Evolutionary conservation across 2,797 vertebrate species (phyloP).

Genomic region (Diceros bicornis): DNA sequence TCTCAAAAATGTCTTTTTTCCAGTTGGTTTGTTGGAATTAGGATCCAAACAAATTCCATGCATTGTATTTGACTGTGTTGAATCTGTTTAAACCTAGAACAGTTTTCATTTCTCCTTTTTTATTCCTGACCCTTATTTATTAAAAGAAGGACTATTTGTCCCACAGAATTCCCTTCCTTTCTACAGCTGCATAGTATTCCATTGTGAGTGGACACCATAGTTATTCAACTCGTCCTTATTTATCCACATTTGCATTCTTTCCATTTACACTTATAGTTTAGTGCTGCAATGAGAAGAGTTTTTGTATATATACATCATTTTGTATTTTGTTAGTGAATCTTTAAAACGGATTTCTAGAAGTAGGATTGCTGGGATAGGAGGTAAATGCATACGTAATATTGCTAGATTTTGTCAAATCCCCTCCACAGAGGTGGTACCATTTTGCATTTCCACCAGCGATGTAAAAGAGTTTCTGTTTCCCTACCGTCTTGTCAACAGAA

Average conservation of each 20-base stretch:
- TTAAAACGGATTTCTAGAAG: not conserved
- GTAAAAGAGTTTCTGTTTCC: not conserved
- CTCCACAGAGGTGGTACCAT: not conserved
- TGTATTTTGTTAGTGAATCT: not conserved
- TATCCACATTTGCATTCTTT: not conserved
- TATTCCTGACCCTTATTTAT: not conserved
- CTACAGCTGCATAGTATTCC: not conserved
- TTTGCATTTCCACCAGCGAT: not conserved
- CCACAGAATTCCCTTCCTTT: not conserved
- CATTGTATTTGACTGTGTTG: not conserved
- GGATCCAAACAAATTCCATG: not conserved
- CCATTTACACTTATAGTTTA: not conserved
- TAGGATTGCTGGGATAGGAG: not conserved
- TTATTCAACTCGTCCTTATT: not conserved
- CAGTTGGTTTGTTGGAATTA: not conserved
- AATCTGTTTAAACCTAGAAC: not conserved
- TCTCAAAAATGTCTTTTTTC: not conserved
- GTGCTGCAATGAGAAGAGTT: not conserved
- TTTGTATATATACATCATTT: not conserved
- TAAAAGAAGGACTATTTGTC: not conserved
- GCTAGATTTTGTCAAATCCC: not conserved
- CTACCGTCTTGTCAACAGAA: not conserved
- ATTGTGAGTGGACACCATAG: not conserved
- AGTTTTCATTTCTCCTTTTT: not conserved
- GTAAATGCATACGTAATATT: not conserved